Percentiles rank a stretch among this genome's conserved stretches.
Conservation (phyloP, 1,140 invertebrate genomes). For the Apis florea region DNA sequence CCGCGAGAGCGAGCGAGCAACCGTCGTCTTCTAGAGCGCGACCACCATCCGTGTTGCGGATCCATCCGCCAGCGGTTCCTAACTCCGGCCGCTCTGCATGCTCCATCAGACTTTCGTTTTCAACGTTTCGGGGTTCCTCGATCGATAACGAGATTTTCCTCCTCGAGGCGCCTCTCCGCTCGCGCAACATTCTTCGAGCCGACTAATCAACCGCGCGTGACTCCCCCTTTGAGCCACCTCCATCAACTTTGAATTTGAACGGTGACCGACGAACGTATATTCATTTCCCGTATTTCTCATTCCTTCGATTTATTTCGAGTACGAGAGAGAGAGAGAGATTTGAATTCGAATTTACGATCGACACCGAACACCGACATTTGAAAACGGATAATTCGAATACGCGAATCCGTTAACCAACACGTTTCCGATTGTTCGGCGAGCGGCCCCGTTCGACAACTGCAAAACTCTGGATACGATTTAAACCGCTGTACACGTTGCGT, state of each 20-base stretch:
- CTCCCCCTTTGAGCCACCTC: slow-evolving; percentile 34
- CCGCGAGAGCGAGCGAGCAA: not conserved
- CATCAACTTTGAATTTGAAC: not conserved
- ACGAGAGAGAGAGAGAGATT: too few species aligned
- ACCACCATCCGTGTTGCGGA: slow-evolving; percentile 12
- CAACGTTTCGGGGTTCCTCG: not conserved
- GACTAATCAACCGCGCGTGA: slow-evolving; percentile 47
- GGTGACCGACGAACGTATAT: not conserved
- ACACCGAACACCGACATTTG: not conserved
- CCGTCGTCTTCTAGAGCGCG: slow-evolving; percentile 21
- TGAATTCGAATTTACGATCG: too few species aligned
- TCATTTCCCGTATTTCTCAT: not conserved
- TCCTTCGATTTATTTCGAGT: too few species aligned
- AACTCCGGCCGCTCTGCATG: too few species aligned
- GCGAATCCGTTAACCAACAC: slow-evolving; percentile 32
- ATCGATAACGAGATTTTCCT: not conserved
- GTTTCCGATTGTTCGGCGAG: not conserved
- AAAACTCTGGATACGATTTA: slow-evolving; percentile 41
- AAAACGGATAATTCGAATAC: slow-evolving; percentile 14
- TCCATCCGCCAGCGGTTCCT: not conserved
- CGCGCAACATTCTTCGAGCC: slow-evolving; percentile 35
- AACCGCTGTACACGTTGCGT: slow-evolving; percentile 15
- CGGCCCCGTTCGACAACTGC: slow-evolving; percentile 1
- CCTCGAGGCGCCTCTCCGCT: not conserved
- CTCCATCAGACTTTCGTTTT: not conserved